These are phyloP conservation scores for Rhyacichthys aspro DNA, from an alignment of 2,797 vertebrate species.

Conservation along the genomic window DNA sequence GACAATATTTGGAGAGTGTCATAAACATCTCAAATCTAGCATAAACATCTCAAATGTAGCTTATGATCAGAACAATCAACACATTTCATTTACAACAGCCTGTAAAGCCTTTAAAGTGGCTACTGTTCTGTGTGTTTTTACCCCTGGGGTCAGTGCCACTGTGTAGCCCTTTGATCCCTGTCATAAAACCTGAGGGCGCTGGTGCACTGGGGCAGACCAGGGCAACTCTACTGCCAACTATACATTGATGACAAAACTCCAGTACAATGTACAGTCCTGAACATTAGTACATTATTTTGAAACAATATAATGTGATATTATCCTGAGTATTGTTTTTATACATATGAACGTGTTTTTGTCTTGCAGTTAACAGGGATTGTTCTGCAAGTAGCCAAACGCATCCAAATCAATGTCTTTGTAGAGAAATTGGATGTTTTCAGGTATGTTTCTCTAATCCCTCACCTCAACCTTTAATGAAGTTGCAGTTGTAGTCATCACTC, in stretches of 20 bases:
- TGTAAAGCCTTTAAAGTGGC: slow-evolving; percentile 31
- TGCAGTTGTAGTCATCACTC: background rate
- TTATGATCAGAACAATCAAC: background rate
- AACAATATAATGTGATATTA: background rate
- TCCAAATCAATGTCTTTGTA: slow-evolving; percentile 89
- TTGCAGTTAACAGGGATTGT: slow-evolving; percentile 90
- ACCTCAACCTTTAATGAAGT: slow-evolving; percentile 1
- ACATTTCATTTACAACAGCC: background rate
- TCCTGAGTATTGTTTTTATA: too few species aligned
- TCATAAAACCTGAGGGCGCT: slow-evolving; percentile 8
- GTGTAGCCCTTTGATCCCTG: slow-evolving; percentile 7
- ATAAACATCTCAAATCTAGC: background rate
- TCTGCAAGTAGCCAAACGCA: slow-evolving; percentile 87
- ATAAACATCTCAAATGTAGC: background rate
- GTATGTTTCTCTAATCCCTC: slow-evolving; percentile 72
- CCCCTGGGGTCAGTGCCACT: background rate
- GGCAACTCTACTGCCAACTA: background rate
- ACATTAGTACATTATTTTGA: background rate
- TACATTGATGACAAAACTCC: too few species aligned
- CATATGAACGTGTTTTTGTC: slow-evolving; percentile 15
- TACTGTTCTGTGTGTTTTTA: slow-evolving; percentile 19
- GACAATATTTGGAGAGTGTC: background rate
- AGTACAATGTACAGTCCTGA: too few species aligned
- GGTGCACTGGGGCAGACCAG: background rate
- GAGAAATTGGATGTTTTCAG: slow-evolving; percentile 81